Evolutionary conservation across 2,888 invertebrate genomes (phyloP).

Genomic region (Eustalomyia histrio): DNA sequence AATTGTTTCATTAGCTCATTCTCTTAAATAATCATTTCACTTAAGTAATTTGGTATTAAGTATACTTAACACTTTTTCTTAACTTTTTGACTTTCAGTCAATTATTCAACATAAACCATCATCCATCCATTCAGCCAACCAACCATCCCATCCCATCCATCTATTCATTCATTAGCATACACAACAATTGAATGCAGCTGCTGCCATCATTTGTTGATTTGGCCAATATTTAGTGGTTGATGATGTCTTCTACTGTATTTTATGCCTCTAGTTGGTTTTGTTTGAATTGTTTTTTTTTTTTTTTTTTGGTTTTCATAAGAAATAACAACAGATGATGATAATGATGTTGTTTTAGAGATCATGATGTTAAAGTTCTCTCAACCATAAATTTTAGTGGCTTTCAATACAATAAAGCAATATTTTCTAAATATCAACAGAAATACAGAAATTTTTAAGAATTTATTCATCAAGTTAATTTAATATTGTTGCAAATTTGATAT

Average conservation of each 20-base stretch:
- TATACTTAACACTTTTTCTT: conserved; percentile 42
- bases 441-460: neutral
- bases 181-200: conserved; percentile 50
- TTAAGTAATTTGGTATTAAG: neutral
- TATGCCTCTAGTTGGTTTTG: conserved; percentile 24
- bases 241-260: conserved; percentile 61
- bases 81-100: conserved; percentile 27
- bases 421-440: conserved; percentile 1
- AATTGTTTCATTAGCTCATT: neutral
- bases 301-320: conserved; percentile 13
- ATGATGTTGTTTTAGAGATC: conserved; percentile 50
- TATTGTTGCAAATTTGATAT: neutral
- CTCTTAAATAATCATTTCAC: neutral
- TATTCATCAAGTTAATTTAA: neutral
- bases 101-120: conserved; percentile 46
- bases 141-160: neutral
- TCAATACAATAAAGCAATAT: conserved; percentile 50
- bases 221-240: conserved; percentile 59
- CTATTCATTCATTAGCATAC: conserved; percentile 24
- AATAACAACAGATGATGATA: conserved; percentile 15
- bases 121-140: conserved; percentile 5
- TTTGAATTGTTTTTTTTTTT: no score
- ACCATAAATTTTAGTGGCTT: conserved; percentile 67
- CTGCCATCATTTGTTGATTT: conserved; percentile 50
- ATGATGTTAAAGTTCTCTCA: conserved; percentile 67